A percentile compares a stretch with the other conserved stretches of the same genome.
These are phyloP conservation scores for Coregonus clupeaformis DNA, from an alignment of 2,113 vertebrate genomes.

Conservation along the genomic window DNA sequence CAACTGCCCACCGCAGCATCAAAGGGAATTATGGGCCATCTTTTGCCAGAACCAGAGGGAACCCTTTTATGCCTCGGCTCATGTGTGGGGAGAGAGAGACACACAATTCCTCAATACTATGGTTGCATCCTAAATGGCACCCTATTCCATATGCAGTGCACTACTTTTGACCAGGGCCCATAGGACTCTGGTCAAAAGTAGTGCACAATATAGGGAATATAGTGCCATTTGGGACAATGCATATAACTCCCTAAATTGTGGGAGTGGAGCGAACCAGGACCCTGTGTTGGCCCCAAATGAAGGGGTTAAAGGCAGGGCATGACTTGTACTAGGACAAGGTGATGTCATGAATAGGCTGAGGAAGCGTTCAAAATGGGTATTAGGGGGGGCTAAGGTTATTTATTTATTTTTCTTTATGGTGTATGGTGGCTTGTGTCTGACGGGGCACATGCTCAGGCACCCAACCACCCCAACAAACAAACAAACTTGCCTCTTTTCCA, in stretches of 20 bases:
- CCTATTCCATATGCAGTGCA: no score
- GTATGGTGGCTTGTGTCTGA: conserved; percentile 56
- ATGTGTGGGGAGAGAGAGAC: conserved; percentile 47
- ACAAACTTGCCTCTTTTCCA: no score
- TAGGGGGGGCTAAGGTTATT: no score
- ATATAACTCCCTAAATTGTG: conserved; percentile 53
- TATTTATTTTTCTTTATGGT: conserved; percentile 16
- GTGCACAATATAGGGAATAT: no score
- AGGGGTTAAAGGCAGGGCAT: conserved; percentile 24
- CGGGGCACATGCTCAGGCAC: conserved; percentile 61
- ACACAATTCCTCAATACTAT: conserved; percentile 45
- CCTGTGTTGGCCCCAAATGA: conserved; percentile 41
- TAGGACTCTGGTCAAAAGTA: no score
- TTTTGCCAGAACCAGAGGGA: conserved; percentile 70
- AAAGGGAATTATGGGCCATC: conserved; percentile 81
- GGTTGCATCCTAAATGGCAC: no score
- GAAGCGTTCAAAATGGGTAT: no score
- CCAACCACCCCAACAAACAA: no score
- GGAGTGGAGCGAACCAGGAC: conserved; percentile 42
- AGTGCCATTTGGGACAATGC: no score
- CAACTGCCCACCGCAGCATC: conserved; percentile 77
- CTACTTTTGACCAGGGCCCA: no score
- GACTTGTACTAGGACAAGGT: not conserved
- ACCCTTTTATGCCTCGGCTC: conserved; percentile 72
- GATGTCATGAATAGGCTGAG: conserved; percentile 6